Percentiles rank a stretch among this genome's conserved stretches.
phyloP scores from a whole-genome alignment of 1,140 invertebrate genomes.

The Holotrichia oblita region DNA sequence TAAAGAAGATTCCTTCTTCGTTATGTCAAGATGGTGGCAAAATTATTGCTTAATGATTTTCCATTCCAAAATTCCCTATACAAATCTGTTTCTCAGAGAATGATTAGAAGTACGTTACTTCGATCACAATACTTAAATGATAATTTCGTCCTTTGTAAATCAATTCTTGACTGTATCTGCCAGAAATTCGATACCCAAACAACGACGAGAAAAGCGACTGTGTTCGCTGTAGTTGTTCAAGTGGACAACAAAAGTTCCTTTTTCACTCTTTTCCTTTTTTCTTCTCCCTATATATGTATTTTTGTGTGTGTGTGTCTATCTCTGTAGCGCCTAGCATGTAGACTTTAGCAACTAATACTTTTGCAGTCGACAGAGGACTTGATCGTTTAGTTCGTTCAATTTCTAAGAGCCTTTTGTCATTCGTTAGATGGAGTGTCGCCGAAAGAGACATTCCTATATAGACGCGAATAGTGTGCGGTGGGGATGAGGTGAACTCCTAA shows the following conservation, averaged over 20 bases:
- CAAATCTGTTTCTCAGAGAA: too few species aligned
- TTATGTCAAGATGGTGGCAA: too few species aligned
- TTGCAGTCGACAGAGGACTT: neutral
- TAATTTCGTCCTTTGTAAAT: too few species aligned
- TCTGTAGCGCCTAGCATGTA: neutral
- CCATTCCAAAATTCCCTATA: too few species aligned
- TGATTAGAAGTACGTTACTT: too few species aligned
- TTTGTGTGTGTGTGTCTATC: neutral
- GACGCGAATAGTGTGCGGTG: neutral
- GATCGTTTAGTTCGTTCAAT: slow-evolving; percentile 11
- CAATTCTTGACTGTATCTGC: too few species aligned
- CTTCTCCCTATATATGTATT: neutral
- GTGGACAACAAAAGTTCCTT: slow-evolving; percentile 11
- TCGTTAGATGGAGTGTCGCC: slow-evolving; percentile 15
- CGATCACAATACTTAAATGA: too few species aligned
- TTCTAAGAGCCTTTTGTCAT: slow-evolving; percentile 16
- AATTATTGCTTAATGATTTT: too few species aligned
- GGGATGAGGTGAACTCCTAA: neutral
- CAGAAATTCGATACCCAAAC: neutral
- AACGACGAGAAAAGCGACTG: neutral
- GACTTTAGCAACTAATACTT: neutral
- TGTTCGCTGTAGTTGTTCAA: neutral
- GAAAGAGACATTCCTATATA: neutral
- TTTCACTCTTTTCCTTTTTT: neutral
- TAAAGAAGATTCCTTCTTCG: too few species aligned